Conservation (phyloP, 2,113 vertebrate species). For the Chaetodon auriga region DNA sequence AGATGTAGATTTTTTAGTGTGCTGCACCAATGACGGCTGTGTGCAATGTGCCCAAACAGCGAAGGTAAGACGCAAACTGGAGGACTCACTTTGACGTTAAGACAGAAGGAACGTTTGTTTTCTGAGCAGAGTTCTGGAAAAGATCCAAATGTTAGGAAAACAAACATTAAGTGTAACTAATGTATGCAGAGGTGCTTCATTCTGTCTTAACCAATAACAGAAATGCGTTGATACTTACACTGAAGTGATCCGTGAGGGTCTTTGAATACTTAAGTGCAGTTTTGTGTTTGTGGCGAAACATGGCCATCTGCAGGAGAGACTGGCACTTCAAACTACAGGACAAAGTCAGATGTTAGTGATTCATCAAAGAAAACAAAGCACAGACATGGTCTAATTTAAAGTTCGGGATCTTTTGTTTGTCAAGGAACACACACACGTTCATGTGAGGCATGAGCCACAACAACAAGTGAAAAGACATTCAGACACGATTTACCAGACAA, state of each 20-base stretch:
- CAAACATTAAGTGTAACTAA: background rate
- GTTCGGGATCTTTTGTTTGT: background rate
- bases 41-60: too few relatives aligned
- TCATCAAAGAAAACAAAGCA: background rate
- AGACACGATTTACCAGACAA: too few relatives aligned
- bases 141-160: conserved; percentile 21
- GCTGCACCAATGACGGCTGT: rapidly evolving
- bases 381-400: background rate
- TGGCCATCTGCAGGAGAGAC: conserved; percentile 93
- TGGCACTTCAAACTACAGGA: conserved; percentile 91
- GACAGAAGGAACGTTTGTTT: conserved; percentile 83
- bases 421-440: too few relatives aligned
- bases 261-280: conserved; percentile 92
- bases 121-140: conserved; percentile 85
- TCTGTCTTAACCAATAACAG: background rate
- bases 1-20: background rate
- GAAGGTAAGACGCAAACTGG: background rate
- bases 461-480: too few relatives aligned
- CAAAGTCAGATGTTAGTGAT: conserved; percentile 3
- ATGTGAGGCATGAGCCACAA: too few relatives aligned
- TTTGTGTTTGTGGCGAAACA: conserved; percentile 93
- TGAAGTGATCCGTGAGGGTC: conserved; percentile 92
- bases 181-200: background rate
- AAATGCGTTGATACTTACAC: conserved; percentile 74
- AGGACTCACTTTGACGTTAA: conserved; percentile 86